Base-by-base conservation (phyloP, 2,888 invertebrate genomes). In the Synergus itoensis region DNA sequence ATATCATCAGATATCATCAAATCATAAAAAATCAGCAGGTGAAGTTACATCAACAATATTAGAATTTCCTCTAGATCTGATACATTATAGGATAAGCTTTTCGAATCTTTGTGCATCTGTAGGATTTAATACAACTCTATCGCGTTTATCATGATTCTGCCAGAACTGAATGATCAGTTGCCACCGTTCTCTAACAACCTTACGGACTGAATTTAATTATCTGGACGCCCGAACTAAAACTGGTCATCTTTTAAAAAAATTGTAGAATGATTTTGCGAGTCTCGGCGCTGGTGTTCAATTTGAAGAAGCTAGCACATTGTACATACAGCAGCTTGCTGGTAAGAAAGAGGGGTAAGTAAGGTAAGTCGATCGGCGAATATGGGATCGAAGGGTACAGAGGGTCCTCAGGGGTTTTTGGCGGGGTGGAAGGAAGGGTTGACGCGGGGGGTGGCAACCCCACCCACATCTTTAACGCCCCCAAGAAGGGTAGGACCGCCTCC, bases 401-500 rank as follows among this genome's bases (percentile, higher is more conserved):
- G 87, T 85, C 84, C 87, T 40, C 79, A 67, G 85, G 85, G 87
- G 84, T 87, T 87, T 83, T 81, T 84, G 73, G 53, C 11, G 48
- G 48, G 48, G 36, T 48, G 73, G 36, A 73, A 48, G 53, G 73
- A 53, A 73, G 73, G 48, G 73, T 85, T 82, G 87, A 85, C 81
- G 87, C 83, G 85, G 85, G 82, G 82, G 86, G 87, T 85, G 87
- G 85, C 86, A 87, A 87, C 88, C 88, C 90, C 89, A 88, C 87
- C 90, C 88, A 89, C 89, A 89, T 89, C 91, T 90, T 91, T 89
- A 89, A 91, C 91, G 91, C 91, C 91, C 91, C 90, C 89, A 87
- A 89, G 88, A 87, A 88, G 89, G 87, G 88, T 91, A 89, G 91
- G 88, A 90, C 89, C 91, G 91, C 91, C 91, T 90, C 89, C 91